A percentile compares a stretch with the other conserved stretches of the same genome.
phyloP scores from a whole-genome alignment of 2,113 vertebrate genomes.

The Tetrax tetrax region DNA sequence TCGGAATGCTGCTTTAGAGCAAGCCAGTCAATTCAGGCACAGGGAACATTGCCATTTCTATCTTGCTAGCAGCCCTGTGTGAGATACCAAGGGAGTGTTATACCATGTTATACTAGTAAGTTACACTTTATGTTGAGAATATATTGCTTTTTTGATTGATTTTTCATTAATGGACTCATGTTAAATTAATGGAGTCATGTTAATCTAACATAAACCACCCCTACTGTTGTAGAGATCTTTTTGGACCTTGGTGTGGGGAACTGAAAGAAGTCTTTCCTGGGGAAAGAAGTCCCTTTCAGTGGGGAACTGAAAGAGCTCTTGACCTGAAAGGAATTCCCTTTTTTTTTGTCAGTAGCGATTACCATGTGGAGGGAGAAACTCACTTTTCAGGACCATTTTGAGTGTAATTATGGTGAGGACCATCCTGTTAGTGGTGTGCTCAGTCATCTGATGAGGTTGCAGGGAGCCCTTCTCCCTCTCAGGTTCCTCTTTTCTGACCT shows the following conservation, averaged over 20 bases:
- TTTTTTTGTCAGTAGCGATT: neutral
- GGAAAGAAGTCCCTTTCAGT: neutral
- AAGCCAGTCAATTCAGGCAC: neutral
- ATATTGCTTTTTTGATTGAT: neutral
- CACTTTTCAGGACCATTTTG: neutral
- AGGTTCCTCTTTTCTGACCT: neutral
- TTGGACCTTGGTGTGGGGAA: neutral
- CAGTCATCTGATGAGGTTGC: neutral
- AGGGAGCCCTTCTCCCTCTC: neutral
- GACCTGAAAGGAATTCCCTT: neutral
- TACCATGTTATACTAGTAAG: neutral
- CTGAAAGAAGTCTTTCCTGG: neutral
- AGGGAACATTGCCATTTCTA: neutral
- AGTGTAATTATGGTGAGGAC: neutral
- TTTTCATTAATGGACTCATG: neutral
- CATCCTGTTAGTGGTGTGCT: neutral
- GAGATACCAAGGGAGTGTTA: neutral
- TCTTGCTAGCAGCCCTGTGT: neutral
- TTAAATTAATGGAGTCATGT: neutral
- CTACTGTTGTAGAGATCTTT: neutral
- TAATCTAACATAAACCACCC: neutral
- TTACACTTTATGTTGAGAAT: neutral
- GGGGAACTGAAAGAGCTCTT: neutral
- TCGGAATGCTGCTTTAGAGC: neutral
- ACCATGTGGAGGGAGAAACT: rapidly evolving